Evolutionary conservation across 2,113 vertebrate genomes (phyloP).

Genomic region (Neomonachus schauinslandi): DNA sequence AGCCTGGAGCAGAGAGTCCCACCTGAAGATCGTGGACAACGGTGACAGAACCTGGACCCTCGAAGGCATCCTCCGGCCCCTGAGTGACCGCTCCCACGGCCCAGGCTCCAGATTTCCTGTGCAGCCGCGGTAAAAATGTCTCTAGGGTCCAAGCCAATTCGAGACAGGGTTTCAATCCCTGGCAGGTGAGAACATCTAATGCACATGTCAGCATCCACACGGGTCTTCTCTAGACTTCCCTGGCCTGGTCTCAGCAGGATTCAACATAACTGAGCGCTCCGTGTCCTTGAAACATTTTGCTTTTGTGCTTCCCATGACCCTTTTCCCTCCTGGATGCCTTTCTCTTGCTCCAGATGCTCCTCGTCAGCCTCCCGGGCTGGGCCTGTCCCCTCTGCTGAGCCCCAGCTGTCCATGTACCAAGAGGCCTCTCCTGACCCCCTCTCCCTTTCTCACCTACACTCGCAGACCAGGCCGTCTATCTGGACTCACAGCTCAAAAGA

Average conservation of each 20-base stretch:
- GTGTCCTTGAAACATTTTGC: not conserved
- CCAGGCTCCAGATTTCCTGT: not conserved
- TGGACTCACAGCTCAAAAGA: fast-evolving
- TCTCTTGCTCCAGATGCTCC: not conserved
- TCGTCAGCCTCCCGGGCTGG: not conserved
- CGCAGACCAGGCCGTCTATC: not conserved
- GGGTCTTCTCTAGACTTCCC: not conserved
- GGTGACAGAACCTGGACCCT: too few species aligned
- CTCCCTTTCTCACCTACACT: not conserved
- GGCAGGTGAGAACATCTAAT: not conserved
- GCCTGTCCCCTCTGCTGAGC: not conserved
- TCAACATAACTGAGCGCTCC: not conserved
- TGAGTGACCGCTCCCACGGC: fast-evolving
- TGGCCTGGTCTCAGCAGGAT: not conserved
- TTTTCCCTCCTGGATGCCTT: not conserved
- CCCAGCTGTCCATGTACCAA: not conserved
- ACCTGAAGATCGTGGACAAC: not conserved
- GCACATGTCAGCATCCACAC: fast-evolving
- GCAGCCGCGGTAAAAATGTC: not conserved
- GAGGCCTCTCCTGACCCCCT: not conserved
- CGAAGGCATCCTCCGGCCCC: not conserved
- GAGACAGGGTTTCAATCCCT: not conserved
- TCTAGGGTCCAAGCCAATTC: not conserved
- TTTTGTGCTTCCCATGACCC: not conserved
- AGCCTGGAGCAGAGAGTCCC: not conserved